A percentile compares a stretch with the other conserved stretches of the same genome.
Evolutionary conservation across 2,888 invertebrate species (phyloP).

Genomic region (Esperia sulphurella): DNA sequence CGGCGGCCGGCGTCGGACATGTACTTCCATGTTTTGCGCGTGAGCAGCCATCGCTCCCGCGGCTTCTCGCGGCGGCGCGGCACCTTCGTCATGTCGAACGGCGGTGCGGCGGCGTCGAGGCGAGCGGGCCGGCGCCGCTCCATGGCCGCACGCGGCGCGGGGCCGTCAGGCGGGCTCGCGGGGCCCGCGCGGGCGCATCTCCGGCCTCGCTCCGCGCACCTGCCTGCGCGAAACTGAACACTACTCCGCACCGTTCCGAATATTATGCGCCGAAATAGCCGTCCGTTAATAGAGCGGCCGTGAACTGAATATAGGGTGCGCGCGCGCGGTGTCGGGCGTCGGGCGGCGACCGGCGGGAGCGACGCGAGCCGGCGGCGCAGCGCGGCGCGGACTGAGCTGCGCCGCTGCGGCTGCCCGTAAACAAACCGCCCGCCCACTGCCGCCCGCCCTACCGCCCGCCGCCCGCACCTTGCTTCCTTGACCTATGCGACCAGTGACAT

Average conservation of each 20-base stretch:
- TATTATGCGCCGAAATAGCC: slow-evolving; percentile 73
- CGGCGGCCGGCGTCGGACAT: slow-evolving; percentile 95
- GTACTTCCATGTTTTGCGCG: slow-evolving; percentile 93
- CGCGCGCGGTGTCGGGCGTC: slow-evolving; percentile 36
- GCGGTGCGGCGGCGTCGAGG: slow-evolving; percentile 69
- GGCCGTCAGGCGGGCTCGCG: slow-evolving; percentile 29
- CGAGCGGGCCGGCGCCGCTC: slow-evolving; percentile 60
- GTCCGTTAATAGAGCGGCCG: slow-evolving; percentile 74
- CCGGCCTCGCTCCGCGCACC: slow-evolving; percentile 61
- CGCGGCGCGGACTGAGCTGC: slow-evolving; percentile 23
- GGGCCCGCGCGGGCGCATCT: slow-evolving; percentile 30
- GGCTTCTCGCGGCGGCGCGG: slow-evolving; percentile 78
- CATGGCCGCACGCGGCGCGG: too few species aligned
- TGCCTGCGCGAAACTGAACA: slow-evolving; percentile 68
- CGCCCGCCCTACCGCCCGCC: slow-evolving; percentile 23
- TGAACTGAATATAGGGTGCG: slow-evolving; percentile 72
- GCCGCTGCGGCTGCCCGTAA: slow-evolving; percentile 16
- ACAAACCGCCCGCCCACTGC: slow-evolving; percentile 14
- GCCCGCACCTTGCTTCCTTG: slow-evolving; percentile 34
- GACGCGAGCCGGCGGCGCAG: slow-evolving; percentile 7
- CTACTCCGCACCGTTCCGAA: slow-evolving; percentile 61
- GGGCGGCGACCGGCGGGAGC: slow-evolving; percentile 11
- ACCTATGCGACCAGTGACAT: slow-evolving; percentile 43
- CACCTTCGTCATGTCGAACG: slow-evolving; percentile 71
- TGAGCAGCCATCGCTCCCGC: slow-evolving; percentile 92